Evolutionary conservation across 2,113 vertebrate species (phyloP).

Genomic region (Alligator mississippiensis): DNA sequence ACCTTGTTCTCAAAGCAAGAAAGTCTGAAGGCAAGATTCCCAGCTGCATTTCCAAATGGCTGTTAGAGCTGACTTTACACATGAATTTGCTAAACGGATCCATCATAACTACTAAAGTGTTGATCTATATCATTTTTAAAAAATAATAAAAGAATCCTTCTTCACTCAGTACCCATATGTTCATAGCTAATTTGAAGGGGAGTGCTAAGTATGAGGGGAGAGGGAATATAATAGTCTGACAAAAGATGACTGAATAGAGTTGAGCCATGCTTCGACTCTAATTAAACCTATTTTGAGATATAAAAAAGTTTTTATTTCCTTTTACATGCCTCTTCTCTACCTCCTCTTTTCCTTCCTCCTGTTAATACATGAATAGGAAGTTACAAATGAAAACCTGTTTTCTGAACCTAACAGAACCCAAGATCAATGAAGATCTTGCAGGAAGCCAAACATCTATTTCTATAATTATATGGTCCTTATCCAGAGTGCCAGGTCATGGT

Average conservation of each 20-base stretch:
- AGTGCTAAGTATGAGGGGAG: accelerated
- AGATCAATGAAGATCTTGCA: neutral
- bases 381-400: neutral
- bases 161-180: accelerated
- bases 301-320: neutral
- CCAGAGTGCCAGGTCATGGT: no score
- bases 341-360: neutral
- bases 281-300: neutral
- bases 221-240: neutral
- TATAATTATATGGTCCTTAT: neutral
- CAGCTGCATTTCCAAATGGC: neutral
- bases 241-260: neutral
- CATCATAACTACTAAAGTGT: neutral
- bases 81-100: neutral
- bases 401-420: neutral
- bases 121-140: neutral
- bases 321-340: neutral
- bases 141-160: neutral
- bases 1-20: neutral
- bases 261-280: neutral
- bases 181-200: neutral
- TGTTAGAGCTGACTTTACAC: neutral
- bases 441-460: neutral
- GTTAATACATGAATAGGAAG: neutral
- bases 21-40: neutral